Conservation (phyloP, 2,888 invertebrate species). For the Caenorhabditis drosophilae region DNA sequence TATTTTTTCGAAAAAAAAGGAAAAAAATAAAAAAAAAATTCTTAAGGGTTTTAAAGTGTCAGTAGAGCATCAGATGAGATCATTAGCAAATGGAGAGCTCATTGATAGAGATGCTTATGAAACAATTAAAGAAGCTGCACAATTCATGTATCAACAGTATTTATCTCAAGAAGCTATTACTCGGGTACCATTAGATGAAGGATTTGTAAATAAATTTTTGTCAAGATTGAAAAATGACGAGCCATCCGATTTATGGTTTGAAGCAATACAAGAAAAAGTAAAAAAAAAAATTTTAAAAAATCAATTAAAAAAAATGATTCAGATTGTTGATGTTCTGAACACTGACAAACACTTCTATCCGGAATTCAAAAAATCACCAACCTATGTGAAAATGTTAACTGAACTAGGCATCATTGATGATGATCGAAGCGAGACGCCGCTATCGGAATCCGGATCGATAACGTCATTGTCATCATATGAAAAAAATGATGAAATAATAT, state of each 20-base stretch:
- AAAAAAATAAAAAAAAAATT: too few species aligned
- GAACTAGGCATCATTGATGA: conserved; percentile 77
- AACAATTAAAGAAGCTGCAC: conserved; percentile 77
- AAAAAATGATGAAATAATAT: not conserved
- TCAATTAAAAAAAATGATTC: conserved; percentile 1
- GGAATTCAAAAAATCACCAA: conserved; percentile 76
- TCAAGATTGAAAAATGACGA: conserved; percentile 76
- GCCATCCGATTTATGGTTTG: conserved; percentile 81
- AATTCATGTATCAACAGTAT: conserved; percentile 81
- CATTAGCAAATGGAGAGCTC: conserved; percentile 61
- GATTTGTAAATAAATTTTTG: conserved; percentile 75
- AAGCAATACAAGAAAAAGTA: conserved; percentile 77
- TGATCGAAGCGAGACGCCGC: conserved; percentile 18
- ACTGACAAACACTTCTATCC: conserved; percentile 76
- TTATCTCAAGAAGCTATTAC: conserved; percentile 79
- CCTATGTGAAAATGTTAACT: conserved; percentile 78
- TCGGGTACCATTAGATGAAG: conserved; percentile 76
- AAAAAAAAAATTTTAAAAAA: not conserved
- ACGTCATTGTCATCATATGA: conserved; percentile 21
- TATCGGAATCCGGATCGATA: conserved; percentile 24
- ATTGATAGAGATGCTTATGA: conserved; percentile 68
- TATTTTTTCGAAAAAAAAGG: conserved; percentile 1
- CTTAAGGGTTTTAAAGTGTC: conserved; percentile 72
- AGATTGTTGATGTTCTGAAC: conserved; percentile 70
- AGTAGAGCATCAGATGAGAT: conserved; percentile 77